Evolutionary conservation across 2,888 invertebrate species (phyloP), one percentile per base, ranked within the genome.

Genomic region (Pristionchus japonicus): DNA sequence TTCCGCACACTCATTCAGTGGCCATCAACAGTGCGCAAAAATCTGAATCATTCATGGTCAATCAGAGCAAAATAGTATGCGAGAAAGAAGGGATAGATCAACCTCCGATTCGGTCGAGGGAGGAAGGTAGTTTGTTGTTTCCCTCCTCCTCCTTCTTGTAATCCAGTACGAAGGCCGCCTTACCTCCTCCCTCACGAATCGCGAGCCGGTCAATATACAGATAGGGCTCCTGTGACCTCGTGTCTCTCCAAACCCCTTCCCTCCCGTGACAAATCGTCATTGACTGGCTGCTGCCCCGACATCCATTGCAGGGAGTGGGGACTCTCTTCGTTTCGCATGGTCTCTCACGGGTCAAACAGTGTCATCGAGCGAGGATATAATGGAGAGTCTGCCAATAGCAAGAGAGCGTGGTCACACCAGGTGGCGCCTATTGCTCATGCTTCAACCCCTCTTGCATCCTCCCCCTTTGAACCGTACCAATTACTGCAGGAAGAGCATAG

Each of bases 81-180:
- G 27, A 23, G 7, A 17, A 70, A 70, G 37, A 34, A 70, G 37
- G 15, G 34, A 67, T 11, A 20, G 37, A 1, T 27, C 61, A 61
- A 23, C n/a, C 61, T 64, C 64, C 64, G 64, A 74, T 37, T 74
- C 70, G 40, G 3, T 57, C 7, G 52, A 52, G 23, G 17, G 20
- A 6, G 57, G 57, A 6, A 57, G 57, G 57, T n/a, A n/a, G 34
- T 27, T 34, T 64, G 64, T 64, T 64, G 64, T 64, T 64, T 57
- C 57, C 64, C 31, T 6, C 6, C n/a, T n/a, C n/a, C 3, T 27
- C 31, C 64, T 31, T 31, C 70, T 23, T 40, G 70, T 74, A 74
- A 74, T 74, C 70, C 70, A 37, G 34, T 74, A 74, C 70, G 70
- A 74, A 74, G 70, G 31, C 57, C 57, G 57, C 57, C 70, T 74